A percentile compares a stretch with the other conserved stretches of the same genome.
These are phyloP conservation scores for Resseliella maxima DNA, from an alignment of 2,888 invertebrate species.

Conservation along the genomic window DNA sequence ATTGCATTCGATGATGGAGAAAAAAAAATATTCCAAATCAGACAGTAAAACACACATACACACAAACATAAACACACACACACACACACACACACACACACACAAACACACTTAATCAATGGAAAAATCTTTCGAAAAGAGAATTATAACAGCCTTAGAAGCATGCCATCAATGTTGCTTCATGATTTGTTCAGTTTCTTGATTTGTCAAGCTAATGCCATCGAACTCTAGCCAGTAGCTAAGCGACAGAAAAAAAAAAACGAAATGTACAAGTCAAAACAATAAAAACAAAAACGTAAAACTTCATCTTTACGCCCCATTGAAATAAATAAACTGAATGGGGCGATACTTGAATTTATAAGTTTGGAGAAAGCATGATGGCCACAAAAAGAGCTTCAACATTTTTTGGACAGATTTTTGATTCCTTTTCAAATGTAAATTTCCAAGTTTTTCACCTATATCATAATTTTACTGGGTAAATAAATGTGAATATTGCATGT, in stretches of 20 bases:
- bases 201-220: not conserved
- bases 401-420: too few relatives aligned
- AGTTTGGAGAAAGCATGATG: too few relatives aligned
- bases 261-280: not conserved
- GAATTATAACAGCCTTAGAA: conserved; percentile 11
- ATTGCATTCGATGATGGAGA: not conserved
- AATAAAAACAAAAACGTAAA: not conserved
- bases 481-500: not conserved
- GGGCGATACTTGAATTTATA: too few relatives aligned
- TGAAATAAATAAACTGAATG: not conserved
- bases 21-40: not conserved
- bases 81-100: too few relatives aligned
- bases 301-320: not conserved
- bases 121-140: not conserved
- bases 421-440: not conserved
- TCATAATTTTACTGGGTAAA: not conserved
- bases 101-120: not conserved
- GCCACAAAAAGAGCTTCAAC: too few relatives aligned
- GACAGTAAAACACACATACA: not conserved
- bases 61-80: too few relatives aligned
- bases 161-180: conserved; percentile 2
- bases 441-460: not conserved
- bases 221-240: not conserved
- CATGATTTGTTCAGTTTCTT: not conserved
- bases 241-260: not conserved